phyloP scores from a whole-genome alignment of 2,113 vertebrate genomes.

The Apodemus sylvaticus region DNA sequence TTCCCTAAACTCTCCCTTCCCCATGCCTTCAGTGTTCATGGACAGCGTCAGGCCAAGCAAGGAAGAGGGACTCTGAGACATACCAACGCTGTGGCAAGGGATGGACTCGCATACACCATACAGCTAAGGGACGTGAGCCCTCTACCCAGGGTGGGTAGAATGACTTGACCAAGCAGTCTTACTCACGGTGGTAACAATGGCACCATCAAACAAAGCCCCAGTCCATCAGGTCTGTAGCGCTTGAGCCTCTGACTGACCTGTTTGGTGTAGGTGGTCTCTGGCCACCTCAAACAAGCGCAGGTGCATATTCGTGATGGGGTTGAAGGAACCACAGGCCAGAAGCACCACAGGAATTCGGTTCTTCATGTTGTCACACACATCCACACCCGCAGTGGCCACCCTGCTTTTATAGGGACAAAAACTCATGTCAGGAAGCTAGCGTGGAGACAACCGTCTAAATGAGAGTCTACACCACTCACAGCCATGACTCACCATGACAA shows the following conservation, averaged over 20 bases:
- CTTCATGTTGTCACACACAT: conserved; percentile 83
- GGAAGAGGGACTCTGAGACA: neutral
- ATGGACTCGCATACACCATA: neutral
- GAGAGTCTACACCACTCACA: neutral
- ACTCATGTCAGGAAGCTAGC: neutral
- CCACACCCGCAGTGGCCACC: conserved; percentile 57
- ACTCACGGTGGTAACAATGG: conserved; percentile 9
- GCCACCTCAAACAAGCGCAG: conserved; percentile 95
- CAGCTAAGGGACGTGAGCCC: neutral
- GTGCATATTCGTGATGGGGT: conserved; percentile 96
- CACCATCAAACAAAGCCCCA: neutral
- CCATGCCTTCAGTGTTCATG: neutral
- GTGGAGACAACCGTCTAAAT: neutral
- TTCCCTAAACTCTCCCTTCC: neutral
- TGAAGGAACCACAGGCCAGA: conserved; percentile 94
- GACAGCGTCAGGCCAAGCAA: neutral
- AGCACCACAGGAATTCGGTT: conserved; percentile 90
- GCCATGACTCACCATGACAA: neutral
- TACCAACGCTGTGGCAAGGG: too few species aligned
- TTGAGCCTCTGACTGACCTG: conserved; percentile 85
- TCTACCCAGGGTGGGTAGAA: neutral
- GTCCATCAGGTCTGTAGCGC: neutral
- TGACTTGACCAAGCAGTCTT: neutral
- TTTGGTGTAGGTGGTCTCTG: conserved; percentile 93
- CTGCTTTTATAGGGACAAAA: conserved; percentile 67